Conservation (phyloP, 2,888 invertebrate species). For the Ganaspis brasiliensis region DNA sequence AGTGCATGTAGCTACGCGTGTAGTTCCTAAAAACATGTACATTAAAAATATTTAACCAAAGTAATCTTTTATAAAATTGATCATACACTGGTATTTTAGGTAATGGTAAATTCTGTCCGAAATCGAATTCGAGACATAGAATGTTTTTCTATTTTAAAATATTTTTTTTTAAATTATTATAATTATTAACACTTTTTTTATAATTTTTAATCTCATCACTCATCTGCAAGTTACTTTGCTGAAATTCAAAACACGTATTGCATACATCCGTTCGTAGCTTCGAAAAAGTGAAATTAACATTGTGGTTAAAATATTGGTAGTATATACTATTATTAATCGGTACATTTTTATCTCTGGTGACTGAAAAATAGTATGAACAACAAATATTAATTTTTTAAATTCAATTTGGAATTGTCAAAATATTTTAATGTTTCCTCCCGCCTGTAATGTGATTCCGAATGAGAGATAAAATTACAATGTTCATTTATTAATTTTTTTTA, state of each 20-base stretch:
- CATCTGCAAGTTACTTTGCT: conserved; percentile 1
- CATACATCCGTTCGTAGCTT: conserved; percentile 10
- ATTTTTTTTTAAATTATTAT: conserved; percentile 14
- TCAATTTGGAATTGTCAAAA: conserved; percentile 51
- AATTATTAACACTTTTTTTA: conserved; percentile 5
- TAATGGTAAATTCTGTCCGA: too few relatives aligned
- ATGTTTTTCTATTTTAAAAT: background rate
- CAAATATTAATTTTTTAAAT: conserved; percentile 37
- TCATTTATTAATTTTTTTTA: conserved; percentile 54
- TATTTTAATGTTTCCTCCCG: conserved; percentile 46
- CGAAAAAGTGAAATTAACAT: conserved; percentile 3
- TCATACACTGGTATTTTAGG: too few relatives aligned
- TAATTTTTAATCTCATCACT: conserved; percentile 1
- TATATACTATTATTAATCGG: background rate
- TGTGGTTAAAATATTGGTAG: background rate
- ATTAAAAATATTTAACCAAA: too few relatives aligned
- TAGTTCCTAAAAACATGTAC: background rate
- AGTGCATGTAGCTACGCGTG: conserved; percentile 44
- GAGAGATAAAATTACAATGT: conserved; percentile 51
- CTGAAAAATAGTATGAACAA: conserved; percentile 47
- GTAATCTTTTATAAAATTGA: too few relatives aligned
- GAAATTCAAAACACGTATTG: background rate
- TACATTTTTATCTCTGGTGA: background rate
- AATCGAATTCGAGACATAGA: too few relatives aligned
- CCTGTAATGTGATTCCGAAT: conserved; percentile 36